Base-by-base conservation (phyloP, 2,888 invertebrate species). In the Pristionchus maxplancki region DNA sequence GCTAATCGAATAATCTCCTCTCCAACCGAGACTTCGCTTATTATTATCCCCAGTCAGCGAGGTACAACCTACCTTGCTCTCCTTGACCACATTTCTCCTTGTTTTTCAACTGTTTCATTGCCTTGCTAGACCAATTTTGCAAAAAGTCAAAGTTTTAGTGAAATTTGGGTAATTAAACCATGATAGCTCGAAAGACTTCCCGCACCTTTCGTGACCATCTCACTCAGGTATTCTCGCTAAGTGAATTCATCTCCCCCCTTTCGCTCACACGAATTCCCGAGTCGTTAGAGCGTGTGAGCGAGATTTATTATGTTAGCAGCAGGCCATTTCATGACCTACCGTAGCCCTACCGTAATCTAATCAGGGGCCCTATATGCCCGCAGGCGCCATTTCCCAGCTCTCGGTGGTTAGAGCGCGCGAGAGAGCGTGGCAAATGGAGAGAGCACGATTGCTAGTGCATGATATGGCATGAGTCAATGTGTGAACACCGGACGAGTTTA, bases 1-100 rank as follows among this genome's bases (percentile, higher is more conserved):
- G 78, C 78, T 78, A 78, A 78, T 78, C 78, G 78, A 78, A 78
- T 78, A 78, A 78, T 78, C 74, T 74, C 37, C n/a, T 58, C n/a
- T 58, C 64, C 31, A 28, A 62, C 64, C 28, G 44, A 78, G 78
- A 78, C 28, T 78, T 44, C 44, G 78, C 28, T 78, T 78, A 78
- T 78, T 78, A 78, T 78, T 78, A 78, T 44, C 78, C 28, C 28
- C 17, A n/a, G n/a, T 11, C 31, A 58, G 58, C n/a, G 58, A 58
- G 58, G 71, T 71, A 71, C 71, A 71, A 13, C 71, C 37, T 58
- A 24, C 58, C 13, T 53, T 53, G 53, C n/a, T 24, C 24, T n/a
- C 20, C 20, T 58, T 8, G 20, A 20, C 58, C 3, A 3, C 24
- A 24, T n/a, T 58, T 58, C n/a, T 13, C 15, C 0, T 9, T 24